Base-by-base conservation (phyloP, 2,888 invertebrate species). In the Cancer borealis region DNA sequence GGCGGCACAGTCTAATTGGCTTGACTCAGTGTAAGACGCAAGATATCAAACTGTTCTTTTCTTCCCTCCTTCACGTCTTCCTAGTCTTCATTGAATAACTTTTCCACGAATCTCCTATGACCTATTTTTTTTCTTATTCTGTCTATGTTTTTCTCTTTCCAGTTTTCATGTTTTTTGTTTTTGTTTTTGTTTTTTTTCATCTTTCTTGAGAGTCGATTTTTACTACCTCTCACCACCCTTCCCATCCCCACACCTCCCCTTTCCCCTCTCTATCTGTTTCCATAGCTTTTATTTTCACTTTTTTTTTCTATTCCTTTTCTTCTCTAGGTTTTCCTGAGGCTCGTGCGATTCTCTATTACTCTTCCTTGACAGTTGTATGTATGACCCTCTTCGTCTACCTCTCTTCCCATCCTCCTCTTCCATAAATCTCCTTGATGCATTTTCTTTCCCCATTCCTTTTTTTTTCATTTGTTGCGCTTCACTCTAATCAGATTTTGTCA, bases 221-320 rank as follows among this genome's bases (percentile, higher is more conserved):
- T 12, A 10, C 49, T 47, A 21, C 26, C n/a, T 49, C 12, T 47
- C 89, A 45, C 47, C 46, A 17, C 46, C 21, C 26, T 26, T 49
- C 46, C 47, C 49, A 21, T 47, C 26, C 17, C 8, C 12, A n/a
- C 84, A 66, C 21, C 66, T 47, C 39, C 60, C 54, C 60, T 30
- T 60, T 66, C 26, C 91, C 26, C 91, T 60, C 73, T 73, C 91
- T 92, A 45, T 92, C 91, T 54, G 30, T 91, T 60, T 91, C 90
- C 60, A 30, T 47, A 17, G 26, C 12, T 30, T 26, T 14, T 89
- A 3, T 91, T 60, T 45, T 30, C 10, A 0, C 10, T 30, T 30
- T 30, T 2, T 30, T 60, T 39, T 30, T 26, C 14, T 12, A 54
- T 12, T 54, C 26, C 30, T 26, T 21, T 47, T 88, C 46, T 30